Evolutionary conservation across 2,113 vertebrate species (phyloP), one percentile per base, ranked within the genome.

Genomic region (Pelecanus crispus): DNA sequence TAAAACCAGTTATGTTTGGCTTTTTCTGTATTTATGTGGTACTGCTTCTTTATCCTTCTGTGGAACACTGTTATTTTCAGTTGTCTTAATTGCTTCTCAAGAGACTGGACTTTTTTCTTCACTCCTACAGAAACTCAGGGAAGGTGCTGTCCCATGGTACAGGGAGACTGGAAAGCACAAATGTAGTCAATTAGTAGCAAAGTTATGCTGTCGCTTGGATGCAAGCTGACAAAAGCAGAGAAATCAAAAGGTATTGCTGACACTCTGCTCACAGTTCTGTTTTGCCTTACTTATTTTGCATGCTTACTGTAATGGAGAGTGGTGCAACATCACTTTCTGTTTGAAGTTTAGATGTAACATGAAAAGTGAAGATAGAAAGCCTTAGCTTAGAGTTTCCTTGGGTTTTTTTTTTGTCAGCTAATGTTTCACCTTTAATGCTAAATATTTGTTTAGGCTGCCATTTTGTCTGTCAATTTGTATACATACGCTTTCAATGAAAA

Each of bases 41-140:
- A 59, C 53, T 83, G 44, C 38, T 94, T 73, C 25, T 96, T 78
- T 68, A 81, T 42, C 52, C 61, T 31, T 86, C 75, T 84, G 65
- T 77, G 50, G 52, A 90, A 49, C 13, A 38, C 34, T 59, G 10
- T 79, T 83, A 15, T 47, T 91, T 92, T 85, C 40, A n/a, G 24
- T 78, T 86, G 17, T 86, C 68, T 62, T 97, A 96, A 88, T 94
- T 93, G 71, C 80, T 86, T 81, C 96, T 96, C 67, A 67, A 31
- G 91, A 95, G 93, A 80, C 28, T 28, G 50, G 90, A 91, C 62
- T 67, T 89, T 87, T 68, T 74, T 68, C 56, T 92, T 71, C 32
- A 16, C 26, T 94, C 25, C 14, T 29, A 10, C 81, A 81, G 67
- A 92, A 87, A 73, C 28, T 61, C 68, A 31, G 34, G 58, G 40